phyloP scores from a whole-genome alignment of 1,140 invertebrate species.

The Ceratina japonica region DNA sequence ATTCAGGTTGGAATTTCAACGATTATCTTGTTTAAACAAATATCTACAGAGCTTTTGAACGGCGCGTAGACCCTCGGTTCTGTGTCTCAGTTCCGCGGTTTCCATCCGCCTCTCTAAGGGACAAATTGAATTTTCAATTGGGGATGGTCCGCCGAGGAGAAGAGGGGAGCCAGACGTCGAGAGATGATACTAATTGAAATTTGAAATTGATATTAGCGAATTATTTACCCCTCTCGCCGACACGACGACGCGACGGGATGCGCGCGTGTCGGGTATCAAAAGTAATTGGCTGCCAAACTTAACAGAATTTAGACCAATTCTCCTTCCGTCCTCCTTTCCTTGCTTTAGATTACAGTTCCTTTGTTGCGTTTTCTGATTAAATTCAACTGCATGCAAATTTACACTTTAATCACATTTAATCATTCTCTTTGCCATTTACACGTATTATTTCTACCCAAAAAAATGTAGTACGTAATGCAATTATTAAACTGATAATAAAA shows the following conservation, averaged over 20 bases:
- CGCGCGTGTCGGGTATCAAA: conserved; percentile 75
- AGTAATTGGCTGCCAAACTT: conserved; percentile 74
- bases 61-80: conserved; percentile 7
- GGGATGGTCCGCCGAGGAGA: conserved; percentile 27
- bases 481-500: too few species aligned
- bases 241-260: conserved; percentile 55
- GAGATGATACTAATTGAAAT: conserved; percentile 81
- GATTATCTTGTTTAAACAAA: too few species aligned
- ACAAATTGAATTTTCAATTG: conserved; percentile 81
- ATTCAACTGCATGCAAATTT: too few species aligned
- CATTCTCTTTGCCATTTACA: too few species aligned
- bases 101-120: conserved; percentile 67
- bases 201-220: conserved; percentile 81
- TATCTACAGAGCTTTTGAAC: too few species aligned
- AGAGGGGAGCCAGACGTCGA: conserved; percentile 67
- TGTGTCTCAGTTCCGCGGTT: conserved; percentile 21
- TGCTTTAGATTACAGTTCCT: conserved; percentile 36
- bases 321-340: conserved; percentile 61
- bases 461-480: too few species aligned
- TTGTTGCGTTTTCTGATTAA: too few species aligned
- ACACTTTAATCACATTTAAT: too few species aligned
- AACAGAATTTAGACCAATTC: conserved; percentile 70
- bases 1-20: too few species aligned
- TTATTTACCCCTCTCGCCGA: conserved; percentile 70
- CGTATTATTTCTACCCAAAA: too few species aligned